Percentiles rank a stretch among this genome's conserved stretches.
Conservation (phyloP, 2,113 vertebrate genomes). For the Abramis brama region DNA sequence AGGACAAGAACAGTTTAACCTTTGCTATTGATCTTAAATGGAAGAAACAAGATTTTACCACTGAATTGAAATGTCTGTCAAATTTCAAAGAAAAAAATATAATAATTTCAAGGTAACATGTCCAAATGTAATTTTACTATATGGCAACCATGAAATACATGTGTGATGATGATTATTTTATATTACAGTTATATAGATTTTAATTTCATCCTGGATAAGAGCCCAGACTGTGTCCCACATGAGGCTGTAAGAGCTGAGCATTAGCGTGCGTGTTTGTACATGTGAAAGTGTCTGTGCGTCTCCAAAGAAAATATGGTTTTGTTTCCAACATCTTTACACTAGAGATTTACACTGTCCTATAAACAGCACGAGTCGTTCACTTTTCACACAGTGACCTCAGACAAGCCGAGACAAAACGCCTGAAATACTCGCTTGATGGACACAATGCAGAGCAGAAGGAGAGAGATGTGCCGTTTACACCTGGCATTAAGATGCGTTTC, state of each 20-base stretch:
- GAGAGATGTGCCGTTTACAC: no score
- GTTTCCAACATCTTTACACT: conserved; percentile 3
- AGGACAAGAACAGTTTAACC: no score
- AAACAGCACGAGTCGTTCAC: background rate
- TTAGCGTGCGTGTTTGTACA: background rate
- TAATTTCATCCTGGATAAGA: background rate
- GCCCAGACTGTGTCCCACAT: background rate
- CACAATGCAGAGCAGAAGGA: no score
- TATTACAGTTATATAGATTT: background rate
- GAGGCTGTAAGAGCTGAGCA: background rate
- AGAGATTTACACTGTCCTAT: background rate
- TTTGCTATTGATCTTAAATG: no score
- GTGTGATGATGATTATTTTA: background rate
- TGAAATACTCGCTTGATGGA: background rate
- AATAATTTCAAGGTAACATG: background rate
- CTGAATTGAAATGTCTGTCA: no score
- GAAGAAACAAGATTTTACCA: no score
- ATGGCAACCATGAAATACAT: background rate
- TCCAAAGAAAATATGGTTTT: background rate
- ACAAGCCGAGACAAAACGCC: conserved; percentile 16
- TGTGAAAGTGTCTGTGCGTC: background rate
- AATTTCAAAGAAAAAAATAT: no score
- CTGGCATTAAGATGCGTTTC: no score
- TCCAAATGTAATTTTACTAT: background rate
- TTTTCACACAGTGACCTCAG: background rate